These are phyloP conservation scores for Oenanthe oenanthe DNA, from an alignment of 2,113 vertebrate species.

Conservation along the genomic window DNA sequence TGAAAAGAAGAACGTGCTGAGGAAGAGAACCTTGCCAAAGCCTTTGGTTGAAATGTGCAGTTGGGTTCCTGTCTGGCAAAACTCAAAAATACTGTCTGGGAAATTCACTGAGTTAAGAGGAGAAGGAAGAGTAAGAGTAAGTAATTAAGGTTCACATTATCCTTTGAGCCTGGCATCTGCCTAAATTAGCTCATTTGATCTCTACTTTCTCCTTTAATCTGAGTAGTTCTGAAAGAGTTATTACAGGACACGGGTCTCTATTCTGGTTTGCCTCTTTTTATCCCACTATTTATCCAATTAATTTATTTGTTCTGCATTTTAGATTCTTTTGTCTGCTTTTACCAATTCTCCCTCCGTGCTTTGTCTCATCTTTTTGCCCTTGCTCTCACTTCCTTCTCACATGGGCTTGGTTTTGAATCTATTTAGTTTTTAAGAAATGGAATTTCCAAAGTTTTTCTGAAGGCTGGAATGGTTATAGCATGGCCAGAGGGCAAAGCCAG, in stretches of 20 bases:
- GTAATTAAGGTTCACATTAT: constrained; percentile 38
- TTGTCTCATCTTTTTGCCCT: background rate
- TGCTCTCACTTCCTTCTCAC: background rate
- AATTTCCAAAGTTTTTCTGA: background rate
- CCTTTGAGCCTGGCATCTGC: constrained; percentile 15
- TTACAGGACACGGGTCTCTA: background rate
- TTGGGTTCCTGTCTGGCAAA: constrained; percentile 39
- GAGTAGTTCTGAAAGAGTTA: constrained; percentile 19
- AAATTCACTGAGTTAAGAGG: constrained; percentile 16
- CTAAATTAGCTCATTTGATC: constrained; percentile 46
- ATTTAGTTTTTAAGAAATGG: background rate
- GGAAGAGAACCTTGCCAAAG: background rate
- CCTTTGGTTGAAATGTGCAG: background rate
- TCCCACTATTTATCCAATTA: constrained; percentile 12
- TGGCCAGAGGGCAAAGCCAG: background rate
- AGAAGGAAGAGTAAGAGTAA: background rate
- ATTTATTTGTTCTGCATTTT: constrained; percentile 12
- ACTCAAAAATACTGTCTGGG: background rate
- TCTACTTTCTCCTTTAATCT: constrained; percentile 45
- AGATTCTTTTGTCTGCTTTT: constrained; percentile 20
- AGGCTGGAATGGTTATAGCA: rapidly evolving
- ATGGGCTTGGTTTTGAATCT: background rate
- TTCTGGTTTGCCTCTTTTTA: constrained; percentile 10
- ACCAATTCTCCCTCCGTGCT: background rate
- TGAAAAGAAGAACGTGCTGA: background rate